Conservation (phyloP, 2,797 vertebrate genomes). For the Rhynchonycteris naso region DNA sequence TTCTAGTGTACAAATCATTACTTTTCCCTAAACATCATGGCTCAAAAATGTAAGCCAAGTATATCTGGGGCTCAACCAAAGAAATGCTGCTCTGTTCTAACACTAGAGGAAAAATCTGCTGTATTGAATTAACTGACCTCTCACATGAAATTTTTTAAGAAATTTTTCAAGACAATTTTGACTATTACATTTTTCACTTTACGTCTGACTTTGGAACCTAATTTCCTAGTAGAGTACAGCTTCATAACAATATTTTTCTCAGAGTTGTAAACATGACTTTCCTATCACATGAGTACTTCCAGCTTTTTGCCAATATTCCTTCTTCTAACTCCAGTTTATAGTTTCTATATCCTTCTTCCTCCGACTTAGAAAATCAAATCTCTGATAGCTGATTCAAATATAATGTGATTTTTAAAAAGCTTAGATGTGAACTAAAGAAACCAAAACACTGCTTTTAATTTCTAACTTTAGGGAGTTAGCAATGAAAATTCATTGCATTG, state of each 20-base stretch:
- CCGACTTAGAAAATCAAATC: background rate
- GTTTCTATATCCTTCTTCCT: conserved; percentile 26
- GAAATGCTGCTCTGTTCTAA: conserved; percentile 33
- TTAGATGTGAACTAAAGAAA: conserved; percentile 26
- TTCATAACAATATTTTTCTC: conserved; percentile 34
- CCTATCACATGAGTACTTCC: background rate
- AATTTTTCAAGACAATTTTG: conserved; percentile 6
- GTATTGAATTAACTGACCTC: background rate
- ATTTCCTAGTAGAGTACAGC: background rate
- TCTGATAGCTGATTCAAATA: conserved; percentile 28
- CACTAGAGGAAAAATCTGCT: background rate
- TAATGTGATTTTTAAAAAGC: background rate
- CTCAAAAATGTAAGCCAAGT: background rate
- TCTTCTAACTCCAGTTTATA: background rate
- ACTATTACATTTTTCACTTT: background rate
- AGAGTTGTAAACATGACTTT: background rate
- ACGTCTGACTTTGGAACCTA: background rate
- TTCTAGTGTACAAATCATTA: background rate
- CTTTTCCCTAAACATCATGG: background rate
- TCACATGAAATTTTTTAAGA: background rate
- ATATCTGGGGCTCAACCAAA: background rate
- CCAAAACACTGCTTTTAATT: background rate
- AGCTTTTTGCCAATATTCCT: background rate
- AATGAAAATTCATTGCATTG: conserved; percentile 27
- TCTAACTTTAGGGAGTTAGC: conserved; percentile 36